phyloP scores from a whole-genome alignment of 2,888 invertebrate species.

The Aporophyla lueneburgensis region DNA sequence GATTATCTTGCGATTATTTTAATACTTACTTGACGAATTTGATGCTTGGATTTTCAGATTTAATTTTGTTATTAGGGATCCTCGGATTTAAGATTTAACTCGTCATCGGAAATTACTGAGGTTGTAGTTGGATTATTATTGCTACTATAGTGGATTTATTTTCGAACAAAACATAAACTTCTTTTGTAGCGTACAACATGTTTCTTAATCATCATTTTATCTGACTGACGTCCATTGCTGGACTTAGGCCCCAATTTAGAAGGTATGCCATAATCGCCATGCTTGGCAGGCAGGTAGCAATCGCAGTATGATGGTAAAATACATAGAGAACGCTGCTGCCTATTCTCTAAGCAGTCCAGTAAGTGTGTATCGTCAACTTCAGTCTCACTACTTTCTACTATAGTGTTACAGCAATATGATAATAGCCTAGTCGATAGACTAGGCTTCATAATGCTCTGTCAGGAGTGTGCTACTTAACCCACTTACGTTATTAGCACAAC shows the following conservation, averaged over 20 bases:
- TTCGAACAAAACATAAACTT: background rate
- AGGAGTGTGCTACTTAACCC: slow-evolving; percentile 16
- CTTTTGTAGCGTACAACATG: background rate
- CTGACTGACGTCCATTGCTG: too few relatives aligned
- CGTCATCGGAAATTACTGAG: background rate
- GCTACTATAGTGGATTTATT: background rate
- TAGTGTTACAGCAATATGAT: background rate
- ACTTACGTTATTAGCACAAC: slow-evolving; percentile 8
- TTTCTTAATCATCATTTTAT: too few relatives aligned
- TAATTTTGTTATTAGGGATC: background rate
- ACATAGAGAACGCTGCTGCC: too few relatives aligned
- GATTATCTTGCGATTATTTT: slow-evolving; percentile 35
- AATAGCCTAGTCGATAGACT: too few relatives aligned
- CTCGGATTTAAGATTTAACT: background rate
- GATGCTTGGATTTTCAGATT: background rate
- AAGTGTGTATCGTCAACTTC: background rate
- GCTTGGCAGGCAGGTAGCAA: too few relatives aligned
- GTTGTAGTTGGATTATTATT: background rate
- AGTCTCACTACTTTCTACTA: background rate
- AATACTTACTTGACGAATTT: slow-evolving; percentile 1
- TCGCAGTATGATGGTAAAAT: too few relatives aligned
- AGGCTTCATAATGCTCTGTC: background rate
- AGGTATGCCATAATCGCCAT: too few relatives aligned
- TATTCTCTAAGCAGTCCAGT: too few relatives aligned
- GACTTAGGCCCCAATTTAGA: too few relatives aligned